phyloP scores from a whole-genome alignment of 2,113 vertebrate species.

The Paralichthys olivaceus region DNA sequence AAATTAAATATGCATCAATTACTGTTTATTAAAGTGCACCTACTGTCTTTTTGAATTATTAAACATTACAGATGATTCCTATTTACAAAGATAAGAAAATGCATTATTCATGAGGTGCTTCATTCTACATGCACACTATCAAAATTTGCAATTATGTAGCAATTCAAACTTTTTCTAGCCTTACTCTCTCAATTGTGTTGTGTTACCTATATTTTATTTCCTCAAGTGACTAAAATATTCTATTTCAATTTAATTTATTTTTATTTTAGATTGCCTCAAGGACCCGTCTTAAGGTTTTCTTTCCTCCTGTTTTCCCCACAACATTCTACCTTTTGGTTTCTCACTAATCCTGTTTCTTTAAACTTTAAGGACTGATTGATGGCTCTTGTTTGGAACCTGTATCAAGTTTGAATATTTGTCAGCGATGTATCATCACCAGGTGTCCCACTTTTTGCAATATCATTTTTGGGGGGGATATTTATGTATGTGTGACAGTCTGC shows the following conservation, averaged over 20 bases:
- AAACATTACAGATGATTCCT: too few relatives aligned
- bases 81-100: neutral
- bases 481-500: neutral
- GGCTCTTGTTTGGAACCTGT: slow-evolving; percentile 1
- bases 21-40: too few relatives aligned
- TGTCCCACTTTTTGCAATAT: neutral
- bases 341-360: neutral
- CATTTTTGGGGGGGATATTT: neutral
- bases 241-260: neutral
- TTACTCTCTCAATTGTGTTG: neutral
- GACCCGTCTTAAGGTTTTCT: neutral
- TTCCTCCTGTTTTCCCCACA: neutral
- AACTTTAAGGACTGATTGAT: neutral
- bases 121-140: neutral
- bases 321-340: neutral
- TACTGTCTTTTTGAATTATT: too few relatives aligned
- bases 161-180: neutral
- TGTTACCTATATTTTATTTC: neutral
- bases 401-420: neutral
- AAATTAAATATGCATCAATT: too few relatives aligned
- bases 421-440: neutral
- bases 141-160: neutral
- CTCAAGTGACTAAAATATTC: neutral
- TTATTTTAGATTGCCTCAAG: neutral
- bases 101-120: neutral